phyloP scores from a whole-genome alignment of 2,797 vertebrate genomes.

The Rallus crepitans region DNA sequence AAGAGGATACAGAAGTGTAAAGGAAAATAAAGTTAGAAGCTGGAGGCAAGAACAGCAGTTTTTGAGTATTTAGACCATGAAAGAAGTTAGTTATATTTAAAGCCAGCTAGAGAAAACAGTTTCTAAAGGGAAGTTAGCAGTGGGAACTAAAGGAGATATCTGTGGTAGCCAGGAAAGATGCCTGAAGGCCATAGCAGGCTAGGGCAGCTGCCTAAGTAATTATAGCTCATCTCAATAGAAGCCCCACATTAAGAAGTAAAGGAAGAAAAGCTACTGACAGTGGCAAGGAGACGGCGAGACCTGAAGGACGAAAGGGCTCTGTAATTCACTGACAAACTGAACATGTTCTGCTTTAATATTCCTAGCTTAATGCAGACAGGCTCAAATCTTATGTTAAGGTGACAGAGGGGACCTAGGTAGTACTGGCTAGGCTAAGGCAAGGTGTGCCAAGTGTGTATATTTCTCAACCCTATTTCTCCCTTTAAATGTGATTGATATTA shows the following conservation, averaged over 20 bases:
- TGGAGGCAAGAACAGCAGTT: conserved; percentile 50
- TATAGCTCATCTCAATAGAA: conserved; percentile 24
- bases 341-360: not conserved
- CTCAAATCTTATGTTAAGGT: not conserved
- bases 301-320: not conserved
- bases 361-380: not conserved
- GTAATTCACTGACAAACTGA: not conserved
- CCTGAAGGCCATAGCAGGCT: conserved; percentile 18
- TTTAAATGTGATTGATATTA: not conserved
- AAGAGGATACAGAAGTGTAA: not conserved
- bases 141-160: conserved; percentile 6
- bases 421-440: not conserved
- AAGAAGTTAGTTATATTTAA: conserved; percentile 40
- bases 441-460: not conserved
- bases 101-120: conserved; percentile 18
- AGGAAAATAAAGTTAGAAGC: conserved; percentile 30
- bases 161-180: conserved; percentile 21
- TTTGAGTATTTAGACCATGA: conserved; percentile 61
- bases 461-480: not conserved
- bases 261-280: not conserved
- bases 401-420: not conserved
- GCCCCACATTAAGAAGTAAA: not conserved
- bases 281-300: not conserved
- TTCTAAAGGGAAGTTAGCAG: conserved; percentile 47
- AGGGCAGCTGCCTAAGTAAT: not conserved